Conservation (phyloP, 2,797 vertebrate genomes). For the Pterois miles region DNA sequence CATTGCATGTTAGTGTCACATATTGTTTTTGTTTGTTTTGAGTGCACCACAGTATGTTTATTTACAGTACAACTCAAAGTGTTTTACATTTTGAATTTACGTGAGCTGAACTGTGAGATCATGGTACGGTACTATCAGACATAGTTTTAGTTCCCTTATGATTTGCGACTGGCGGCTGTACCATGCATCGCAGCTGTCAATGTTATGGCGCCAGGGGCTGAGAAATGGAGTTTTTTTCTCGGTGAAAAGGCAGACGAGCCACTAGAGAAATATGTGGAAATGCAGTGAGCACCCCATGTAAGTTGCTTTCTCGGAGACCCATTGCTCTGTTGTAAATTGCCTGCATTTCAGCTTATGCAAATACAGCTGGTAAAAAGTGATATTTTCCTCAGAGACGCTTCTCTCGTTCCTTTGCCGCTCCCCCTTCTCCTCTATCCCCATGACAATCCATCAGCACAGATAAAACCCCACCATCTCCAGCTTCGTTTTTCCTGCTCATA, state of each 20-base stretch:
- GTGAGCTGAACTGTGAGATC: not conserved
- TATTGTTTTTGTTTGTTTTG: not conserved
- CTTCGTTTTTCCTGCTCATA: constrained; percentile 51
- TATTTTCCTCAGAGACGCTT: constrained; percentile 47
- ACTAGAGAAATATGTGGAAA: constrained; percentile 51
- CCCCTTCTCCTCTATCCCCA: constrained; percentile 40
- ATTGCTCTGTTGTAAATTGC: constrained; percentile 61
- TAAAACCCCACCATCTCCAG: constrained; percentile 60
- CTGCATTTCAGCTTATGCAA: constrained; percentile 70
- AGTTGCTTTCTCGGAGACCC: constrained; percentile 46
- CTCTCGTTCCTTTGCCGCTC: constrained; percentile 9
- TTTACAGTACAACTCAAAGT: not conserved
- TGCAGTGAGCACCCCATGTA: constrained; percentile 31
- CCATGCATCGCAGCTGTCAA: constrained; percentile 27
- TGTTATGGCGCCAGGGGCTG: constrained; percentile 33
- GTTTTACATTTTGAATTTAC: constrained; percentile 10
- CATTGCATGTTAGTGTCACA: not conserved
- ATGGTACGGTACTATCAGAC: constrained; percentile 5
- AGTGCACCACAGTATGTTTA: not conserved
- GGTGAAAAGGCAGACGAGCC: constrained; percentile 35
- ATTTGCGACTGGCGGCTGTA: constrained; percentile 50
- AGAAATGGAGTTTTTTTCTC: constrained; percentile 50
- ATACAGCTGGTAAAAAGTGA: constrained; percentile 61
- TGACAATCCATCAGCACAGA: constrained; percentile 72
- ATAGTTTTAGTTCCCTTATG: constrained; percentile 26